Conservation (phyloP, 1,140 invertebrate species). For the Ceratina japonica region DNA sequence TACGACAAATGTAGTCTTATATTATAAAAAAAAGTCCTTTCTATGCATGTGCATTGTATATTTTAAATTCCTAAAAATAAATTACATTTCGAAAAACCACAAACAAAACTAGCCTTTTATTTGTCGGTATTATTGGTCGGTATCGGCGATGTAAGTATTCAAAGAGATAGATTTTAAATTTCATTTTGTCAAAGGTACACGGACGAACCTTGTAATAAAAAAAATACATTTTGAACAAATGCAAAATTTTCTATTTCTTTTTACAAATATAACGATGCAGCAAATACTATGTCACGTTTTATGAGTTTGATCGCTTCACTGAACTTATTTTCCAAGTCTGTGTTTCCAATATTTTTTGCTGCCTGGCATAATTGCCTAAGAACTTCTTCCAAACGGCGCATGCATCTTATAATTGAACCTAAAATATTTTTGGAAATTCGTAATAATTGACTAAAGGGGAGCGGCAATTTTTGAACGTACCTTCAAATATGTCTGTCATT, state of each 20-base stretch:
- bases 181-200: constrained; percentile 40
- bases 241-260: constrained; percentile 27
- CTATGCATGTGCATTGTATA: constrained; percentile 62
- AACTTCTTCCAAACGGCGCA: constrained; percentile 97
- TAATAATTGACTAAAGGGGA: constrained; percentile 18
- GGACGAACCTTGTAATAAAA: constrained; percentile 47
- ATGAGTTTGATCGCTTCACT: constrained; percentile 94
- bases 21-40: constrained; percentile 67
- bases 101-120: constrained; percentile 51
- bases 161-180: constrained; percentile 40
- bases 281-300: constrained; percentile 99
- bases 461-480: constrained; percentile 73
- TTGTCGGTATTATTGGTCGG: constrained; percentile 36
- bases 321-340: constrained; percentile 97
- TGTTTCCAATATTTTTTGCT: constrained; percentile 97
- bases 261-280: constrained; percentile 98
- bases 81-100: constrained; percentile 59
- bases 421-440: constrained; percentile 51
- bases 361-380: constrained; percentile 97
- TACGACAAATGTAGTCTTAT: constrained; percentile 67
- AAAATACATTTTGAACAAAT: constrained; percentile 35
- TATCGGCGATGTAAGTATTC: constrained; percentile 21
- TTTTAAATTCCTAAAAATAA: constrained; percentile 65
- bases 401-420: constrained; percentile 98
- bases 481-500: constrained; percentile 99